Conservation (phyloP, 2,888 invertebrate species). For the Hypomecis punctinalis region DNA sequence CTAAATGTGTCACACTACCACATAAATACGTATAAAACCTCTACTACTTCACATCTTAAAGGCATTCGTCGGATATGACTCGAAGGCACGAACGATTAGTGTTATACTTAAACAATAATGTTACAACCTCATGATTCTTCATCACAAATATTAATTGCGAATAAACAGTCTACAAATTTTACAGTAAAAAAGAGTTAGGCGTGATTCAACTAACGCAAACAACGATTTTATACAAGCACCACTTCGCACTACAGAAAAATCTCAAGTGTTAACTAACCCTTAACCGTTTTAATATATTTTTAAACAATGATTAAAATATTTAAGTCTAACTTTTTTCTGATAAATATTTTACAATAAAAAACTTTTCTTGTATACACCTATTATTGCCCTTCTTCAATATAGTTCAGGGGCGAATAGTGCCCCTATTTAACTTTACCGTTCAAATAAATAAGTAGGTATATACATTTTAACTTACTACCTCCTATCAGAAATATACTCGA, state of each 20-base stretch:
- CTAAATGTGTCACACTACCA: constrained; percentile 64
- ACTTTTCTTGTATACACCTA: constrained; percentile 75
- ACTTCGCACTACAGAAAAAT: constrained; percentile 61
- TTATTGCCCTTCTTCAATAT: constrained; percentile 79
- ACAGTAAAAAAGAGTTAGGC: constrained; percentile 32
- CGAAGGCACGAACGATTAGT: constrained; percentile 77
- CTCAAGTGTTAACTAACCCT: constrained; percentile 67
- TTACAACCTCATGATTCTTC: constrained; percentile 54
- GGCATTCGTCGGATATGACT: constrained; percentile 82
- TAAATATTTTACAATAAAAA: constrained; percentile 78
- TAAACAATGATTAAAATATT: constrained; percentile 67
- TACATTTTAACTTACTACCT: constrained; percentile 55
- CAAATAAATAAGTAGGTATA: constrained; percentile 67
- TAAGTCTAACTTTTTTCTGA: constrained; percentile 62
- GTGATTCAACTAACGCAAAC: constrained; percentile 49
- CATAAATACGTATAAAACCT: constrained; percentile 70
- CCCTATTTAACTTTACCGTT: constrained; percentile 51
- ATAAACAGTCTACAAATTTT: constrained; percentile 49
- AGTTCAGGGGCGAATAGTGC: constrained; percentile 56
- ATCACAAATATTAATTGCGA: constrained; percentile 61
- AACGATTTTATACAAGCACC: constrained; percentile 68
- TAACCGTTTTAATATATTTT: constrained; percentile 63
- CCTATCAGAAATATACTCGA: constrained; percentile 61
- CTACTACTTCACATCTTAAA: constrained; percentile 75
- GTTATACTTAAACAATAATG: constrained; percentile 57